These are phyloP conservation scores for Galleria mellonella DNA, from an alignment of 1,140 invertebrate genomes.

Conservation along the genomic window DNA sequence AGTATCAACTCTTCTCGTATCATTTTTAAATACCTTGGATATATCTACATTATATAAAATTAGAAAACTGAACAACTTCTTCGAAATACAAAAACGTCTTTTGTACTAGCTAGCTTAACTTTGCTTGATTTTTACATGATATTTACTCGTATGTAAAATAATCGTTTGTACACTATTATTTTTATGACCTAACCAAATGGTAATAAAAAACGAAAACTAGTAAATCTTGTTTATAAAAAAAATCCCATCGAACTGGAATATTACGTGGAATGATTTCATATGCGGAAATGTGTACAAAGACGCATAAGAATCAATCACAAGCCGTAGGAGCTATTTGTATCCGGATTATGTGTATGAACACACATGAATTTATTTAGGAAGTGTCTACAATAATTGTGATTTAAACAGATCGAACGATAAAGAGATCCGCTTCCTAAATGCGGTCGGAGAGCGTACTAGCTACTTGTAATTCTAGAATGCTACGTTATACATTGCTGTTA, in stretches of 20 bases:
- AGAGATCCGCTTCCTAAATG: conserved; percentile 49
- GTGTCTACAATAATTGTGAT: conserved; percentile 43
- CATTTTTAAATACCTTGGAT: no score
- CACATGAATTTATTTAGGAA: conserved; percentile 35
- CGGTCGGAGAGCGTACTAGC: not conserved
- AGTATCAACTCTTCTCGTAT: no score
- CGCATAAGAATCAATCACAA: conserved; percentile 15
- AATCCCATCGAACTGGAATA: conserved; percentile 8
- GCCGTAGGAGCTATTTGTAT: conserved; percentile 19
- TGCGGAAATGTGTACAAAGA: conserved; percentile 36
- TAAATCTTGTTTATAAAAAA: not conserved
- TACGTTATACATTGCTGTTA: conserved; percentile 27
- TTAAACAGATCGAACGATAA: conserved; percentile 43
- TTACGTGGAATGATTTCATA: conserved; percentile 57
- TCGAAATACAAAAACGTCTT: no score
- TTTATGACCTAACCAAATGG: no score
- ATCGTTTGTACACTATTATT: no score
- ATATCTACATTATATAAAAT: no score
- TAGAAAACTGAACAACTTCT: no score
- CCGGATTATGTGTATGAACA: conserved; percentile 22
- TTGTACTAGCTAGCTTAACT: no score
- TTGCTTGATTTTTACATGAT: no score
- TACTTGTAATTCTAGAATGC: conserved; percentile 14
- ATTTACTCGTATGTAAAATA: no score
- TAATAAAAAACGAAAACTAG: not conserved